These are phyloP conservation scores for Drosophila murphyi DNA, from an alignment of 1,140 invertebrate species.

Conservation along the genomic window DNA sequence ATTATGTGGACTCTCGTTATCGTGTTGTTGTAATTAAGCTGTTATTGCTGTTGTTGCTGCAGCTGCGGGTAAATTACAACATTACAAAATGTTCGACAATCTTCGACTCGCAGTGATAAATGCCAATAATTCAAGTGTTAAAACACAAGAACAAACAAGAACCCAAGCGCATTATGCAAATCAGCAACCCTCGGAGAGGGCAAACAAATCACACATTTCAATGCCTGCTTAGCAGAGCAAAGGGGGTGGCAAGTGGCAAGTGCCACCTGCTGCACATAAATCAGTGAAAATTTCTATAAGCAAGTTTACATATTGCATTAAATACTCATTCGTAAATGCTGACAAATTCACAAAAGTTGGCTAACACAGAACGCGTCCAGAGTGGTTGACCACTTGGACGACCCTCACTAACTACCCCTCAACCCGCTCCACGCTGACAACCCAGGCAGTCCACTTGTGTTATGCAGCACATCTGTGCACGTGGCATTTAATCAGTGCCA, in stretches of 20 bases:
- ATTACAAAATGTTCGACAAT: slow-evolving; percentile 28
- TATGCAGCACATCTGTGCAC: slow-evolving; percentile 40
- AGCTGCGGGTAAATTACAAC: slow-evolving; percentile 43
- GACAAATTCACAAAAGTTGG: slow-evolving; percentile 36
- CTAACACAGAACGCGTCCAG: slow-evolving; percentile 9
- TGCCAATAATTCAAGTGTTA: slow-evolving; percentile 77
- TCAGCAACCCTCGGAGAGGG: slow-evolving; percentile 56
- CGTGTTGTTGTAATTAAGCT: slow-evolving; percentile 76
- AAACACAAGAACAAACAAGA: slow-evolving; percentile 57
- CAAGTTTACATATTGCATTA: slow-evolving; percentile 58
- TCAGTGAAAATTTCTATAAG: slow-evolving; percentile 41
- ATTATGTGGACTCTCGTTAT: slow-evolving; percentile 68
- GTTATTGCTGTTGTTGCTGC: slow-evolving; percentile 63
- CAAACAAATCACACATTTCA: slow-evolving; percentile 56
- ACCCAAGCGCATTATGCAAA: slow-evolving; percentile 70
- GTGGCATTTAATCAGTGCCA: slow-evolving; percentile 58
- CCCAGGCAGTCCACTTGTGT: neutral
- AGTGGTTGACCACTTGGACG: slow-evolving; percentile 69
- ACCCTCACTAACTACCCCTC: neutral
- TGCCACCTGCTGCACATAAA: slow-evolving; percentile 69
- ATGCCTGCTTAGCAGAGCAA: slow-evolving; percentile 63
- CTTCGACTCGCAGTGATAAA: slow-evolving; percentile 32
- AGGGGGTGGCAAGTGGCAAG: slow-evolving; percentile 18
- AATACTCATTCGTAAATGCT: slow-evolving; percentile 46
- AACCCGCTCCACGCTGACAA: neutral